Evolutionary conservation across 2,888 invertebrate genomes (phyloP).

Genomic region (Xanthorhoe spadicearia): DNA sequence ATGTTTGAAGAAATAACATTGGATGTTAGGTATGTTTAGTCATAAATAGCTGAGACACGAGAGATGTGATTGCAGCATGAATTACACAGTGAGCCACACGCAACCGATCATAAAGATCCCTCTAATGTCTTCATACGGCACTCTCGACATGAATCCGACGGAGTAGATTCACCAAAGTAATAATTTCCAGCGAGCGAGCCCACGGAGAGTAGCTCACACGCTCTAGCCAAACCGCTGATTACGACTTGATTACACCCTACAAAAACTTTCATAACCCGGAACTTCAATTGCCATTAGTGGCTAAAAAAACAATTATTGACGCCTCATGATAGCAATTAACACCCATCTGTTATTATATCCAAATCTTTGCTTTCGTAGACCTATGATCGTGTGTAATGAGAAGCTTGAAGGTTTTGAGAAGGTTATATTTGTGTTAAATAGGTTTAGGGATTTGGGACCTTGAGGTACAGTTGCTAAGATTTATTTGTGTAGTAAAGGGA

Average conservation of each 20-base stretch:
- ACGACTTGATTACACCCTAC: slow-evolving; percentile 80
- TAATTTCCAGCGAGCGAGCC: slow-evolving; percentile 70
- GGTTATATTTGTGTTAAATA: slow-evolving; percentile 47
- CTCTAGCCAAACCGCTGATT: slow-evolving; percentile 78
- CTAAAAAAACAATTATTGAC: slow-evolving; percentile 82
- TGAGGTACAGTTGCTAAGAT: slow-evolving; percentile 53
- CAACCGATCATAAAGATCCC: slow-evolving; percentile 74
- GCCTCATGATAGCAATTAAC: slow-evolving; percentile 83
- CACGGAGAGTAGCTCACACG: slow-evolving; percentile 75
- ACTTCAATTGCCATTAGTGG: slow-evolving; percentile 77
- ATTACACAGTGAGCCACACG: slow-evolving; percentile 73
- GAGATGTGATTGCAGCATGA: slow-evolving; percentile 70
- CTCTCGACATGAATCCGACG: slow-evolving; percentile 64
- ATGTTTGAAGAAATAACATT: slow-evolving; percentile 55
- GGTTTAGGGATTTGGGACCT: slow-evolving; percentile 54
- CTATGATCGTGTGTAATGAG: slow-evolving; percentile 70
- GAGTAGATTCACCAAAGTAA: slow-evolving; percentile 70
- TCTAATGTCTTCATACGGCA: slow-evolving; percentile 80
- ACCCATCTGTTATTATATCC: slow-evolving; percentile 80
- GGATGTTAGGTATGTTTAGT: slow-evolving; percentile 59
- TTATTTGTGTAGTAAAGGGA: slow-evolving; percentile 46
- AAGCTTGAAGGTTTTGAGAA: slow-evolving; percentile 56
- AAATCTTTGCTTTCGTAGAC: slow-evolving; percentile 76
- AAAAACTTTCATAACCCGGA: slow-evolving; percentile 82
- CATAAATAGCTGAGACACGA: slow-evolving; percentile 69